phyloP scores from a whole-genome alignment of 2,888 invertebrate species.

The Torymus texanus region DNA sequence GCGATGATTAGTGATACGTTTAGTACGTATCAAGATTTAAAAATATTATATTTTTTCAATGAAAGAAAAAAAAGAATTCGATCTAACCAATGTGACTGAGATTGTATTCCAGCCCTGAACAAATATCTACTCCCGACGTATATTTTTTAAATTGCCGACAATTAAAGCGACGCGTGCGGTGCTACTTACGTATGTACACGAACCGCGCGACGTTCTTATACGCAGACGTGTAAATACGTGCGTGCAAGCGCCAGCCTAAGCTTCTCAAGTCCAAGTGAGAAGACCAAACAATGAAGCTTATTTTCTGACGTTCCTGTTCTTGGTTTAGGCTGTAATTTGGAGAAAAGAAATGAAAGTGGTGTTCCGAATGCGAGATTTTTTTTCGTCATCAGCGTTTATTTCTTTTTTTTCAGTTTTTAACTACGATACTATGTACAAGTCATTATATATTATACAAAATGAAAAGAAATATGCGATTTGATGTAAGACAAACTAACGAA shows the following conservation, averaged over 20 bases:
- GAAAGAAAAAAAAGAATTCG: too few relatives aligned
- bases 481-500: slow-evolving; percentile 27
- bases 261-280: neutral
- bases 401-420: slow-evolving; percentile 33
- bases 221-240: slow-evolving; percentile 41
- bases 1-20: too few relatives aligned
- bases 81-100: too few relatives aligned
- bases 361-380: slow-evolving; percentile 21
- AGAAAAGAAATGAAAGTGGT: slow-evolving; percentile 3
- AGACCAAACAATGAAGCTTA: neutral
- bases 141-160: neutral
- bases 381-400: slow-evolving; percentile 46
- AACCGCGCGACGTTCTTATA: neutral
- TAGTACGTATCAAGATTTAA: too few relatives aligned
- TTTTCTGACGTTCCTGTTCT: slow-evolving; percentile 37
- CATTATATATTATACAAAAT: slow-evolving; percentile 43
- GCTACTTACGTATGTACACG: slow-evolving; percentile 4
- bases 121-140: neutral
- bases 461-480: slow-evolving; percentile 2
- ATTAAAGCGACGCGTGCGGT: slow-evolving; percentile 1
- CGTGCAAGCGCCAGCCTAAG: slow-evolving; percentile 14
- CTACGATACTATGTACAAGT: slow-evolving; percentile 43
- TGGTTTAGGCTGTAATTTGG: slow-evolving; percentile 3
- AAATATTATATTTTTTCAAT: too few relatives aligned
- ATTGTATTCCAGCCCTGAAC: neutral